Evolutionary conservation across 2,113 vertebrate genomes (phyloP).

Genomic region (Rhabdornis inornatus): DNA sequence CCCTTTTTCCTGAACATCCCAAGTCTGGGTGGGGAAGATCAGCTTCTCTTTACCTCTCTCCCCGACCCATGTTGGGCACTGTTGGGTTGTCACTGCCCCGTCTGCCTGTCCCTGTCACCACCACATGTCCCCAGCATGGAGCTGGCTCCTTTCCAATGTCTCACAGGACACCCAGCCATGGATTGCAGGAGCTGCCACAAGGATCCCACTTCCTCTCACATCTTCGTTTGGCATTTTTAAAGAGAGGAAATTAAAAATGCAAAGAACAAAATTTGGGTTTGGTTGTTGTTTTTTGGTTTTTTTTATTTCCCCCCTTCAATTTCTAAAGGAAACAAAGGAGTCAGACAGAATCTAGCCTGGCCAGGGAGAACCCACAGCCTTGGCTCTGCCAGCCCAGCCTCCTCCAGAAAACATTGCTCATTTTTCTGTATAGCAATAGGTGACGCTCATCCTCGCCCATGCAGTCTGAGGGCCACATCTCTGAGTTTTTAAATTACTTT

Average conservation of each 20-base stretch:
- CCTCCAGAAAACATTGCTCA: neutral
- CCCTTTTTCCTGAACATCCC: neutral
- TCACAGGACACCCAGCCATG: neutral
- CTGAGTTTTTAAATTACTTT: neutral
- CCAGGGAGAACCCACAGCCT: neutral
- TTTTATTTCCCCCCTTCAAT: neutral
- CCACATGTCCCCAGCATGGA: accelerated
- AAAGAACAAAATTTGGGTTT: neutral
- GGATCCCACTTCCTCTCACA: neutral
- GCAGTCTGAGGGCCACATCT: neutral
- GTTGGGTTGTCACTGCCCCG: accelerated
- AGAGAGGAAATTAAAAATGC: neutral
- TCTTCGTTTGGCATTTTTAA: neutral
- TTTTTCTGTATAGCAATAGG: conserved; percentile 47
- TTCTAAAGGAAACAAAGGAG: neutral
- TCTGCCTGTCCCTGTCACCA: neutral
- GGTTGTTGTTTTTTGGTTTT: too few relatives aligned
- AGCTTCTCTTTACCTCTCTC: neutral
- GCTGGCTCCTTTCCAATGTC: neutral
- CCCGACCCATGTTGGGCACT: accelerated
- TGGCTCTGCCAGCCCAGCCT: neutral
- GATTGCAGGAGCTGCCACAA: neutral
- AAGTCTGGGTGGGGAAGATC: accelerated
- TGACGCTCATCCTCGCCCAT: accelerated
- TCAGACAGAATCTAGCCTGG: neutral